Base-by-base conservation (phyloP, 2,888 invertebrate genomes). In the Cetonia aurata region DNA sequence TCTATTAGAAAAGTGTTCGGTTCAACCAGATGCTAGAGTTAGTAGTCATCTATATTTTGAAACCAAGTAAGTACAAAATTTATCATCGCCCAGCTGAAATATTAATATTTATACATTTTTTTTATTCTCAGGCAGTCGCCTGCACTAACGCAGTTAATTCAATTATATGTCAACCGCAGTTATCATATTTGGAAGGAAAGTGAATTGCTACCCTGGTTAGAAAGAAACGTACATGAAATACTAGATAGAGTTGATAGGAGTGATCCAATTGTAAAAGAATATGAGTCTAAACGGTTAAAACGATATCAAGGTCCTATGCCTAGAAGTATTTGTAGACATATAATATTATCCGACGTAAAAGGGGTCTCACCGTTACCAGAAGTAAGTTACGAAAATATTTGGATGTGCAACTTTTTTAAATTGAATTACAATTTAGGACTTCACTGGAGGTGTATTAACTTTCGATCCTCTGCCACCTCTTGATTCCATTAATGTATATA, bases 381-480 rank as follows among this genome's bases (percentile, higher is more conserved):
- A 82, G 90, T 89, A 84, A 80, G 80, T 77, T 17, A 56, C 57
- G 10, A 37, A 41, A 67, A 13, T 69, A 25, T 71, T 53, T 67
- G 46, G 57, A 57, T 66, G 1, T 17, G 19, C 3, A 37, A 37
- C 4, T 37, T 37, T 37, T 37, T 4, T 8, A 17, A 4, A 17
- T 15, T n/a, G 2, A 41, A 41, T 41, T 6, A 1, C n/a, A 31
- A 74, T 79, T 33, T 69, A 85, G 85, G 83, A 84, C 66, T 77
- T 78, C 50, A 85, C 86, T 72, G 87, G 87, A 13, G 86, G 89
- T n/a, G 88, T 94, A 65, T 86, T 93, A 79, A 90, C 90, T 73
- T 92, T 92, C 79, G 94, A 95, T 84, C 94, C 94, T 4, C 84
- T 94, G 71, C 95, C 95, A 13, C 95, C 95, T 0, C 77, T 85